Percentiles rank a stretch among this genome's conserved stretches.
phyloP scores from a whole-genome alignment of 2,113 vertebrate species.

The Edolisoma coerulescens region DNA sequence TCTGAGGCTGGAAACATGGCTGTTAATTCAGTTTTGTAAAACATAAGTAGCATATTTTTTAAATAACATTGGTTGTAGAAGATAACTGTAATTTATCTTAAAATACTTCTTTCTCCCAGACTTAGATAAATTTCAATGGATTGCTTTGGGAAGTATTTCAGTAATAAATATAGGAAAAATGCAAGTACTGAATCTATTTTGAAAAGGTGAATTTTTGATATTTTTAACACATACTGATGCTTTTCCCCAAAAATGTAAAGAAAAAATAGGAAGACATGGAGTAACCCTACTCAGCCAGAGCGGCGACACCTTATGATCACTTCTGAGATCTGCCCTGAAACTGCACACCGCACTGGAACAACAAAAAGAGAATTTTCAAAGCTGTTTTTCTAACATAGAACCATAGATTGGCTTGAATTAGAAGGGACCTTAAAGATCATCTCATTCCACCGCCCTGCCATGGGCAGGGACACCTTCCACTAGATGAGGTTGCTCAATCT shows the following conservation, averaged over 20 bases:
- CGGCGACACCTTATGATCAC: rapidly evolving
- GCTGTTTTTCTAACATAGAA: not conserved
- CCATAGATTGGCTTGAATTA: not conserved
- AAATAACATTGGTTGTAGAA: not conserved
- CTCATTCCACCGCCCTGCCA: rapidly evolving
- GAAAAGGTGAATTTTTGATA: not conserved
- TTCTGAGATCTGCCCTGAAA: not conserved
- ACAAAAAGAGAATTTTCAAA: not conserved
- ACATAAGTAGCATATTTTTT: rapidly evolving
- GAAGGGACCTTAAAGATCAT: not conserved
- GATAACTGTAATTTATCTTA: not conserved
- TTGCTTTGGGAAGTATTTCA: not conserved
- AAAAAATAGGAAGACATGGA: not conserved
- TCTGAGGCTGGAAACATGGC: not conserved
- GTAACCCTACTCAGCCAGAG: not conserved
- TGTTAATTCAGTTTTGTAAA: not conserved
- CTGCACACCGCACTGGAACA: not conserved
- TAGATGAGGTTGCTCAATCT: not conserved
- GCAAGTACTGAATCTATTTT: not conserved
- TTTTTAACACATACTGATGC: not conserved
- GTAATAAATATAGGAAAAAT: not conserved
- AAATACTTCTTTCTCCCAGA: not conserved
- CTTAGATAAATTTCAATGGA: not conserved
- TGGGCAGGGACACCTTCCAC: not conserved
- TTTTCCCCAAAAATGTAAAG: not conserved